A percentile compares a stretch with the other conserved stretches of the same genome.
phyloP scores from a whole-genome alignment of 2,113 vertebrate genomes.

The Craseonycteris thonglongyai region DNA sequence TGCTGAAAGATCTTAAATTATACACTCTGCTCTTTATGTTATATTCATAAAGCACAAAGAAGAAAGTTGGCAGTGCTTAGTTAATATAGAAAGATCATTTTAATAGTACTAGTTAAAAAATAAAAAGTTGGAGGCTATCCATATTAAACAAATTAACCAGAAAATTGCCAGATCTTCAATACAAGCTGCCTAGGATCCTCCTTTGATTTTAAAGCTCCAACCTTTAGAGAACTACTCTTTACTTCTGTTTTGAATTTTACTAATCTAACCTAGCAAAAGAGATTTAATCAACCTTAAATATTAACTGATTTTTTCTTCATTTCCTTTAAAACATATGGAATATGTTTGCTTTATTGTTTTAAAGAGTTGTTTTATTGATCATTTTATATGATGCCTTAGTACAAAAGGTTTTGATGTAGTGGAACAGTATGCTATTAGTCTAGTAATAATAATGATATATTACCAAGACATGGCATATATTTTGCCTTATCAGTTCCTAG shows the following conservation, averaged over 20 bases:
- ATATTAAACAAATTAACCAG: neutral
- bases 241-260: constrained; percentile 57
- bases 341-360: constrained; percentile 62
- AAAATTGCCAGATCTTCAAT: neutral
- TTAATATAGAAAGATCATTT: constrained; percentile 1
- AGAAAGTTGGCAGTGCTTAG: neutral
- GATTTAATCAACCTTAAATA: constrained; percentile 47
- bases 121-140: neutral
- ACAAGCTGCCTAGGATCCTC: neutral
- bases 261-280: constrained; percentile 44
- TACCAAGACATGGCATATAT: neutral
- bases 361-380: constrained; percentile 56
- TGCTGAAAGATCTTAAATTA: neutral
- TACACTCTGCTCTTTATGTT: neutral
- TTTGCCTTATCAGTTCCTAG: neutral
- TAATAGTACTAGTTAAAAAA: neutral
- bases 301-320: constrained; percentile 50
- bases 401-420: neutral
- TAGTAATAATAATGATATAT: neutral
- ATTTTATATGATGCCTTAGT: constrained; percentile 29
- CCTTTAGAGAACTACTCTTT: constrained; percentile 44
- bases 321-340: constrained; percentile 59
- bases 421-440: neutral
- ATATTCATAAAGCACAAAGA: neutral
- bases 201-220: constrained; percentile 23